phyloP scores from a whole-genome alignment of 2,797 vertebrate species.

The Megalops cyprinoides region DNA sequence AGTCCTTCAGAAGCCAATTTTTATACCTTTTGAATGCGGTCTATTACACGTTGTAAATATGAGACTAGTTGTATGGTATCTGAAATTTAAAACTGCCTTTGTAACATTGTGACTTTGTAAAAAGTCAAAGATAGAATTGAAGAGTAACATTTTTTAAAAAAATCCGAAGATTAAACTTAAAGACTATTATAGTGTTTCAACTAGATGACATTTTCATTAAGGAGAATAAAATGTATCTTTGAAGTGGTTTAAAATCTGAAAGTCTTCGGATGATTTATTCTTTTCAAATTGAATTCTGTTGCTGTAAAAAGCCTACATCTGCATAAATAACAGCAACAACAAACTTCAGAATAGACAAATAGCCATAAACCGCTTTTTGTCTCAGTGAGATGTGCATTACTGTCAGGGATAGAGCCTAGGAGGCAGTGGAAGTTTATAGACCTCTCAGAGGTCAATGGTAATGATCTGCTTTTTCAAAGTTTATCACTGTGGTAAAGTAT shows the following conservation, averaged over 20 bases:
- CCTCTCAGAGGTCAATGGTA: slow-evolving; percentile 62
- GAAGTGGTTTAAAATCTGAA: neutral
- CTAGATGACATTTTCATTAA: neutral
- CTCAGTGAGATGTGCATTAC: neutral
- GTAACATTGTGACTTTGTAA: neutral
- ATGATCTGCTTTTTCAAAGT: slow-evolving; percentile 62
- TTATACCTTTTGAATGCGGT: neutral
- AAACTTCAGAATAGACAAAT: slow-evolving; percentile 10
- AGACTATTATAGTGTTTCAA: too few species aligned
- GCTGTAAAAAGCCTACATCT: neutral
- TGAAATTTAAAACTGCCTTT: neutral
- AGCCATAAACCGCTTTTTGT: slow-evolving; percentile 1
- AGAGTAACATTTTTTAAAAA: neutral
- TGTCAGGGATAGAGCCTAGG: neutral
- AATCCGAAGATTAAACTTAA: neutral
- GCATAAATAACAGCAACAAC: neutral
- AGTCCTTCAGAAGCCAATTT: slow-evolving; percentile 10
- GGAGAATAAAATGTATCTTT: neutral
- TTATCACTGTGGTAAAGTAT: slow-evolving; percentile 59
- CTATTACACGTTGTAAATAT: slow-evolving; percentile 16
- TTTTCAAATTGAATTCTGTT: neutral
- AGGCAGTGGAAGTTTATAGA: slow-evolving; percentile 58
- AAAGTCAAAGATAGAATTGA: neutral
- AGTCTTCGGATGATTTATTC: neutral
- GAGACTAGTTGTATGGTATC: neutral